Evolutionary conservation across 2,797 vertebrate species (phyloP).

Genomic region (Bryconaethiops microstoma): DNA sequence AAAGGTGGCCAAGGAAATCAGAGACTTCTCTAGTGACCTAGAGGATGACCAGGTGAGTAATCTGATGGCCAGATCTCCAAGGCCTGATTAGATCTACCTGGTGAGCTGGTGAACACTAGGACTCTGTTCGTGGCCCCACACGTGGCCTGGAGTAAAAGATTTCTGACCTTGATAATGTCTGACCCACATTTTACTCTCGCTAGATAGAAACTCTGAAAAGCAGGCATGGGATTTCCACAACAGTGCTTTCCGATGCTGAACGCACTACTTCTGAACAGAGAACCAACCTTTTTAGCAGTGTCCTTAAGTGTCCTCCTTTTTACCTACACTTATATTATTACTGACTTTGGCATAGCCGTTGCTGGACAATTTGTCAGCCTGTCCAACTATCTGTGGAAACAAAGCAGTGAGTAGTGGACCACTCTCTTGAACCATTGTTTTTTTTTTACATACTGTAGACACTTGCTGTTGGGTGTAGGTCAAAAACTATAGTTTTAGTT

Average conservation of each 20-base stretch:
- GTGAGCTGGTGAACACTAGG: slow-evolving; percentile 38
- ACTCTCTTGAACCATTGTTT: too few species aligned
- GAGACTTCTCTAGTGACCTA: slow-evolving; percentile 53
- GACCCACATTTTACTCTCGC: slow-evolving; percentile 29
- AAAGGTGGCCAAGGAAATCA: slow-evolving; percentile 8
- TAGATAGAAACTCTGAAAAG: neutral
- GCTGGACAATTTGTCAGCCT: too few species aligned
- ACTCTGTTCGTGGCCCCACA: slow-evolving; percentile 24
- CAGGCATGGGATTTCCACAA: slow-evolving; percentile 12
- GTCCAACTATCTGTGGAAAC: too few species aligned
- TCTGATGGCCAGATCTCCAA: slow-evolving; percentile 40
- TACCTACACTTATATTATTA: too few species aligned
- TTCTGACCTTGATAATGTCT: slow-evolving; percentile 44
- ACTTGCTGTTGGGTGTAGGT: too few species aligned
- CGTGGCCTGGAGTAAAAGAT: slow-evolving; percentile 37
- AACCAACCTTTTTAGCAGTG: neutral
- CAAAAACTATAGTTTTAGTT: too few species aligned
- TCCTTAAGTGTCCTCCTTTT: too few species aligned
- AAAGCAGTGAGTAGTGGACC: too few species aligned
- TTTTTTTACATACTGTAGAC: too few species aligned
- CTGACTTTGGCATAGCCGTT: too few species aligned
- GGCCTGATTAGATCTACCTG: slow-evolving; percentile 45
- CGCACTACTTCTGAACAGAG: neutral
- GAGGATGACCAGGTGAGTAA: slow-evolving; percentile 55
- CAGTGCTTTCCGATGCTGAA: neutral